Evolutionary conservation across 2,888 invertebrate genomes (phyloP).

Genomic region (Eueremaeus valkanovi): DNA sequence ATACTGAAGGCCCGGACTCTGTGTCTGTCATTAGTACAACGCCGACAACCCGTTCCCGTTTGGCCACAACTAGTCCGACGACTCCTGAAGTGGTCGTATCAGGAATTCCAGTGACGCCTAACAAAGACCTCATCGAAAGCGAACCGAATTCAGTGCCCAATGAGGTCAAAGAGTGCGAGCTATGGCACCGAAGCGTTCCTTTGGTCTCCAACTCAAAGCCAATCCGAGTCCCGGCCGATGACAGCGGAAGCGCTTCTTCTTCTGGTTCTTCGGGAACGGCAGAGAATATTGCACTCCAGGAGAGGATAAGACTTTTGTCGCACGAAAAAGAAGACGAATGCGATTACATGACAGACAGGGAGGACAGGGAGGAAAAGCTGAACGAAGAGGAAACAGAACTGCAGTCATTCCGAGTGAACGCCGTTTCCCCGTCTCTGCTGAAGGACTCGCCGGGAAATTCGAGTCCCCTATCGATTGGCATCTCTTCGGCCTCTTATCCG

Average conservation of each 20-base stretch:
- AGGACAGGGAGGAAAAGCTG: no score
- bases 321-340: constrained; percentile 20
- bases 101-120: constrained; percentile 40
- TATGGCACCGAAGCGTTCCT: background rate
- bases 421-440: background rate
- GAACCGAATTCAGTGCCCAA: background rate
- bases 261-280: constrained; percentile 6
- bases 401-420: background rate
- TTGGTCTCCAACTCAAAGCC: background rate
- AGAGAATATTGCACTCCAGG: constrained; percentile 27
- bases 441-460: constrained; percentile 23
- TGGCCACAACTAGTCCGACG: constrained; percentile 34
- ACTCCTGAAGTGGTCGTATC: constrained; percentile 44
- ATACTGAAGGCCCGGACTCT: background rate
- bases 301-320: constrained; percentile 15
- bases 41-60: background rate
- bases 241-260: background rate
- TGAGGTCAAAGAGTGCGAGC: background rate
- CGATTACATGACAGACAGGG: constrained; percentile 5
- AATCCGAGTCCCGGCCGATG: background rate
- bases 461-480: constrained; percentile 3
- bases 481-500: constrained; percentile 29
- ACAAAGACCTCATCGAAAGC: constrained; percentile 3
- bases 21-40: background rate
- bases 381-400: constrained; percentile 1